Evolutionary conservation across 1,140 invertebrate genomes (phyloP).

Genomic region (Whitmania pigra): DNA sequence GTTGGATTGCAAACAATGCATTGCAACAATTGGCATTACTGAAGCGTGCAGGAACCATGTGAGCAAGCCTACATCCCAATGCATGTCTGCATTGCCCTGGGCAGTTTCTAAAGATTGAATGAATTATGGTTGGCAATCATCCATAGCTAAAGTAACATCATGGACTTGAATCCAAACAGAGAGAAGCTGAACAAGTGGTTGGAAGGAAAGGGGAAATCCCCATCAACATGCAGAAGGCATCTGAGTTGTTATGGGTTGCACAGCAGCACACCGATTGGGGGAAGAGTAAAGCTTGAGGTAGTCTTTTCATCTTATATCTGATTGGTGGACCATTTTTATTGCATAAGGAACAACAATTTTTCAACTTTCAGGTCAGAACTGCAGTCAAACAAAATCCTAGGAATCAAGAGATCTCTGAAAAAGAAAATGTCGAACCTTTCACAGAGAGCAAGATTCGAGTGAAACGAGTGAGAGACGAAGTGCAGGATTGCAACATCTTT

Average conservation of each 20-base stretch:
- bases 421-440: not conserved
- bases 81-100: too few species aligned
- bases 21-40: too few species aligned
- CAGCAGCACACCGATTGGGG: not conserved
- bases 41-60: too few species aligned
- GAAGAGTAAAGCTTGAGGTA: not conserved
- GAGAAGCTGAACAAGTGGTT: conserved; percentile 5
- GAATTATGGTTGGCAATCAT: too few species aligned
- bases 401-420: not conserved
- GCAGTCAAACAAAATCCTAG: not conserved
- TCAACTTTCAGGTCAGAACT: not conserved
- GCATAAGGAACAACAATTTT: too few species aligned
- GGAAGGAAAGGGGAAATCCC: not conserved
- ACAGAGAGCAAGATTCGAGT: not conserved
- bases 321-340: not conserved
- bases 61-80: too few species aligned
- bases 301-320: not conserved
- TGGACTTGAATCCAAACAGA: not conserved
- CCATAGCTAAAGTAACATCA: too few species aligned
- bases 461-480: not conserved
- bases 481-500: conserved; percentile 6
- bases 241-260: conserved; percentile 4
- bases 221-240: not conserved
- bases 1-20: too few species aligned
- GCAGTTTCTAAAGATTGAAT: too few species aligned